Percentiles rank a stretch among this genome's conserved stretches.
These are phyloP conservation scores for Myanophis thanlyinensis DNA, from an alignment of 2,113 vertebrate species.

Conservation along the genomic window DNA sequence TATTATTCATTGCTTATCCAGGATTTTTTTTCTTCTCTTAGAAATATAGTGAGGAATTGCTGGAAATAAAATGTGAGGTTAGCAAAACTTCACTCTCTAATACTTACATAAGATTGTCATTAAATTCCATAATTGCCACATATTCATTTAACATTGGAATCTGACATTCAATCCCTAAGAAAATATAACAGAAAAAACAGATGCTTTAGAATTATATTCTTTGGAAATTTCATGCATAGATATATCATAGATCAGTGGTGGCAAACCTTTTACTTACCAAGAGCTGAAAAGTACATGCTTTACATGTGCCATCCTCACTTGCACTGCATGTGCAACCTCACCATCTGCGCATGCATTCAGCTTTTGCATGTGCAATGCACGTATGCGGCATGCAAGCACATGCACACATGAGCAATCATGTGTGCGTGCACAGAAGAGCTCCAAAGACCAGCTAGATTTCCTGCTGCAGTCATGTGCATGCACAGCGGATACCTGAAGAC, in stretches of 20 bases:
- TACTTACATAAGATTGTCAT: background rate
- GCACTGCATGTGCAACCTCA: too few relatives aligned
- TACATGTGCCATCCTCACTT: too few relatives aligned
- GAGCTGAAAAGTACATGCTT: too few relatives aligned
- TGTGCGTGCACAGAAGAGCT: too few relatives aligned
- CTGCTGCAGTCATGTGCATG: too few relatives aligned
- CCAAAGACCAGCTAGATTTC: too few relatives aligned
- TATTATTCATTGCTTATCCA: background rate
- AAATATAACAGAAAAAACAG: conserved; percentile 13
- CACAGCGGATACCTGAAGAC: too few relatives aligned
- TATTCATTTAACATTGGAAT: background rate
- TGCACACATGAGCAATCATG: too few relatives aligned
- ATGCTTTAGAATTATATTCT: background rate
- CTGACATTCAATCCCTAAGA: background rate
- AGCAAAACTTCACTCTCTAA: conserved; percentile 11
- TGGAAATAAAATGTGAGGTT: background rate
- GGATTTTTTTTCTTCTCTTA: background rate
- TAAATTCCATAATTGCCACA: background rate
- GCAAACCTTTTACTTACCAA: too few relatives aligned
- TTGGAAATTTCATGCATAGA: background rate
- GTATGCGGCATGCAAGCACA: too few relatives aligned
- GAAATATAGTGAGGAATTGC: background rate
- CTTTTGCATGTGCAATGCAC: too few relatives aligned
- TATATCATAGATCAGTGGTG: conserved; percentile 14
- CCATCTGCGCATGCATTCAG: too few relatives aligned